These are phyloP conservation scores for Cyanistes caeruleus DNA, from an alignment of 2,113 vertebrate genomes.

Conservation along the genomic window DNA sequence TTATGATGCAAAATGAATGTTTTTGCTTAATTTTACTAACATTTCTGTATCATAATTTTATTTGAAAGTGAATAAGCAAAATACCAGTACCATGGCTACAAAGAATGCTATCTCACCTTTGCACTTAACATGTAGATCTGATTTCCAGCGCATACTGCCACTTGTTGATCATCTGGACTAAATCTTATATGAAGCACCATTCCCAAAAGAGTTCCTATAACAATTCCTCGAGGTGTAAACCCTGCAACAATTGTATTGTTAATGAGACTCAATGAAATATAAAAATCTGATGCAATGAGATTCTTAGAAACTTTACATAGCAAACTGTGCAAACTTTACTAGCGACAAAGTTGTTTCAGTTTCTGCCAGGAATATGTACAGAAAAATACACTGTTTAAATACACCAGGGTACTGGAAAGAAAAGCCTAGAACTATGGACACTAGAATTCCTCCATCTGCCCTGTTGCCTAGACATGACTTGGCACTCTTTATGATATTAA, in stretches of 20 bases:
- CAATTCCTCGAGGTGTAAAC: conserved; percentile 71
- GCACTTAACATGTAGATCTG: conserved; percentile 74
- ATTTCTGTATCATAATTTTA: background rate
- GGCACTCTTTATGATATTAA: background rate
- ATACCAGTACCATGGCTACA: background rate
- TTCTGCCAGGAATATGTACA: background rate
- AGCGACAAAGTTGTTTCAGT: background rate
- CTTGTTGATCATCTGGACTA: conserved; percentile 74
- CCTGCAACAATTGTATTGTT: conserved; percentile 69
- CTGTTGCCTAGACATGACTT: background rate
- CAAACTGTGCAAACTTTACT: background rate
- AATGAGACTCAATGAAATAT: background rate
- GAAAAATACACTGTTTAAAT: background rate
- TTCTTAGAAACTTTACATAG: background rate
- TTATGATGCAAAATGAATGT: background rate
- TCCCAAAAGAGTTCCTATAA: conserved; percentile 79
- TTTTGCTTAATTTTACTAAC: background rate
- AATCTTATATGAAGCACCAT: conserved; percentile 79
- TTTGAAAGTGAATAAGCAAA: background rate
- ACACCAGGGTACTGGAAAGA: background rate
- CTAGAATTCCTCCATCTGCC: background rate
- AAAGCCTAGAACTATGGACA: background rate
- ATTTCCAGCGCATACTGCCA: conserved; percentile 79
- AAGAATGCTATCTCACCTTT: conserved; percentile 73
- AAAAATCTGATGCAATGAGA: background rate